A percentile compares a stretch with the other conserved stretches of the same genome.
Conservation (phyloP, 2,888 invertebrate species). For the Brachypalpus laphriformis region DNA sequence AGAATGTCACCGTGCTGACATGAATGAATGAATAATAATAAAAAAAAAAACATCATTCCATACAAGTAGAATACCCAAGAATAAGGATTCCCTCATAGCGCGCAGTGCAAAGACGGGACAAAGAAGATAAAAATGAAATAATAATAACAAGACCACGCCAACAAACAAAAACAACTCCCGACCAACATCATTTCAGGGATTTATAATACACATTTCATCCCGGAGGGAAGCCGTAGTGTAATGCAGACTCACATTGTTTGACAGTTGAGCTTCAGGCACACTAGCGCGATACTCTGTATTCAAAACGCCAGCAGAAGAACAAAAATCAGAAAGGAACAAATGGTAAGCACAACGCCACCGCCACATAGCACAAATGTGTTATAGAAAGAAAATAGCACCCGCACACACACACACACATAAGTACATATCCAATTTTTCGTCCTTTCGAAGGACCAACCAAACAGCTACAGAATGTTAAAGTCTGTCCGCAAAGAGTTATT, state of each 20-base stretch:
- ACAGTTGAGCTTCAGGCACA: constrained; percentile 63
- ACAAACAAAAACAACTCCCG: constrained; percentile 59
- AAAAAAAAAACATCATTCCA: not conserved
- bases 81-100: not conserved
- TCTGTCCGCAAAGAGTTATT: constrained; percentile 59
- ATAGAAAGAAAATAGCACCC: not conserved
- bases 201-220: constrained; percentile 54
- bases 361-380: not conserved
- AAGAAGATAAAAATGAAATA: constrained; percentile 57
- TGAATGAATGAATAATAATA: constrained; percentile 54
- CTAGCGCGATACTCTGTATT: constrained; percentile 41
- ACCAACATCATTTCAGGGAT: constrained; percentile 60
- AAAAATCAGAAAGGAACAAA: constrained; percentile 28
- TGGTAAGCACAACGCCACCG: not conserved
- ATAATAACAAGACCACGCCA: constrained; percentile 52
- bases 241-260: constrained; percentile 53
- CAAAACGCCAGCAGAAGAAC: constrained; percentile 20
- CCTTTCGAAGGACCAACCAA: constrained; percentile 14
- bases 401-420: not conserved
- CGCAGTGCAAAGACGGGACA: constrained; percentile 7
- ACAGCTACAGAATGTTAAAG: constrained; percentile 19
- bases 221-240: constrained; percentile 21
- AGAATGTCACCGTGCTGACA: constrained; percentile 50
- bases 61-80: constrained; percentile 21
- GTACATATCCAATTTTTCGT: not conserved